Base-by-base conservation (phyloP, 2,113 vertebrate genomes). In the Eidolon helvum region DNA sequence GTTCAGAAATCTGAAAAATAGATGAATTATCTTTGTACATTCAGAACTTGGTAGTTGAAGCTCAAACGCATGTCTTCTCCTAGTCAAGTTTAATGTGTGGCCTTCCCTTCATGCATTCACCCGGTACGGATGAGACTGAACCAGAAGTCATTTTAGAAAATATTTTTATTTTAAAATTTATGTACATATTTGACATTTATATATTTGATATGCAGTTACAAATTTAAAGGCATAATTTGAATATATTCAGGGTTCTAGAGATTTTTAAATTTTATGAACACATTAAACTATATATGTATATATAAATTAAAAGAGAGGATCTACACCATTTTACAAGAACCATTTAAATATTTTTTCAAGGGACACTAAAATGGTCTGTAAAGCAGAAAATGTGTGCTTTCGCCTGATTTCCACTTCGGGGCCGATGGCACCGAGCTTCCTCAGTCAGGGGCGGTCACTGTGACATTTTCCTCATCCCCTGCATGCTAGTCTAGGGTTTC, bases 171-270 rank as follows among this genome's bases (percentile, higher is more conserved):
- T 65, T 53, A 80, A 75, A 30, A 89, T 68, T 45, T 78, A 59
- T 80, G 40, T 66, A 22, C 11, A 11, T 48, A 19, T 48, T 88
- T 84, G 35, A 19, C 53, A 87, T 75, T 92, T 92, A 50, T 74
- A 16, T 93, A 21, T 91, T 91, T 87, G 33, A 71, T 19, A 6
- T 79, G 33, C 48, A 63, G 78, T 63, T 88, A 24, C 3, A 93
- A 66, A 94, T 93, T 65, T 78, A 90, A 91, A 93, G 18, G 26
- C 5, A 65, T 16, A 48, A 50, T 78, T 79, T 59, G 78, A 89
- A 71, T 94, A 55, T 90, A 97, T 82, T 94, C 57, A 35, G 55
- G 9, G 7, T 57, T 82, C 26, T n/a, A 91, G 78, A 79, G 65
- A 72, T 66, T 89, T 84, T 82, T 24, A 65, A 45, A 26, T 79